Base-by-base conservation (phyloP, 2,888 invertebrate genomes). In the Caprella mutica region DNA sequence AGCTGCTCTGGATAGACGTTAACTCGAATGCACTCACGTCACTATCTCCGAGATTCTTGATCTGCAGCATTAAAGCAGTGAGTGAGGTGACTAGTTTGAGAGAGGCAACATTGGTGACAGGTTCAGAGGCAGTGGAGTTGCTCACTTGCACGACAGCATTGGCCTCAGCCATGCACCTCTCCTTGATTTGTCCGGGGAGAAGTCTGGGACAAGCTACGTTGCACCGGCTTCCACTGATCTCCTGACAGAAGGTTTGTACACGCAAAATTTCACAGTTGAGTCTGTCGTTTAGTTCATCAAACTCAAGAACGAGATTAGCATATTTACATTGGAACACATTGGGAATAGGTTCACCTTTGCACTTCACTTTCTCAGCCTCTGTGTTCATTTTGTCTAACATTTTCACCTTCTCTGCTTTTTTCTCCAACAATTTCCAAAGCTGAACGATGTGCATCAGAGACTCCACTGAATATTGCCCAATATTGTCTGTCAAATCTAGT, bases 301-400 rank as follows among this genome's bases (percentile, higher is more conserved):
- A 79, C 66, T 92, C 89, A 55, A 94, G 82, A 2, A 96, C 83
- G 50, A 75, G 72, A 64, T 82, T 80, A 14, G 94, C 94, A 76
- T 96, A 96, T 69, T 84, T 83, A 67, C 85, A 81, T 72, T 93
- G 89, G 72, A 93, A 96, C 70, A 93, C 92, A 62, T 86, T 82
- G 4, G 85, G 81, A 68, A 89, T 80, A 61, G 80, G 79, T 69
- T 85, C 81, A 29, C 85, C 84, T 71, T 84, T 85, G 0, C 87
- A 86, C 48, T 24, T 48, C 29, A 48, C 80, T 72, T 86, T 84
- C 70, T 96, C 94, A 0, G 90, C 92, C 72, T 90, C 86, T 59
- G 85, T 80, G 70, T 96, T 96, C 81, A 91, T 59, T 85, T 84
- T 70, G 83, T 84, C 51, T 96, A 74, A 57, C 82, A 80, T 67